Evolutionary conservation across 2,888 invertebrate species (phyloP).

Genomic region (Apeira syringaria): DNA sequence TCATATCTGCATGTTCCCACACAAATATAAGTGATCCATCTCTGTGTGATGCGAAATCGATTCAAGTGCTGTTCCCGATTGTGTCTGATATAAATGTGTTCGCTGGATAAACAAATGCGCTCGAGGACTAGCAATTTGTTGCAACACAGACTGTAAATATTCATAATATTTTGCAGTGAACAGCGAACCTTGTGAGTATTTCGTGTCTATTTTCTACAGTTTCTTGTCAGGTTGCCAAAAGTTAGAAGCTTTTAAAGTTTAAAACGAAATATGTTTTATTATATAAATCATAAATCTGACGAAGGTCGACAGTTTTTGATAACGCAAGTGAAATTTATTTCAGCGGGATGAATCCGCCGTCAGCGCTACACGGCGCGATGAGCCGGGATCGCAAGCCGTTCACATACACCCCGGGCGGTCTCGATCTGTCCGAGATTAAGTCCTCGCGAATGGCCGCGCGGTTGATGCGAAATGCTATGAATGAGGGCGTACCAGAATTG

Average conservation of each 20-base stretch:
- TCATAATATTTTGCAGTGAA: conserved; percentile 49
- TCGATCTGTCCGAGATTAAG: conserved; percentile 95
- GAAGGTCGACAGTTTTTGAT: conserved; percentile 31
- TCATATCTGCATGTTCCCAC: conserved; percentile 72
- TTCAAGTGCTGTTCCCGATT: conserved; percentile 48
- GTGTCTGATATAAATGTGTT: conserved; percentile 53
- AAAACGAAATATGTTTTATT: conserved; percentile 43
- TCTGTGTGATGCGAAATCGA: conserved; percentile 65
- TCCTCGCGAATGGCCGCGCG: conserved; percentile 95
- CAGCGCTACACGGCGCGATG: conserved; percentile 94
- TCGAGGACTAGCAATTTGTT: conserved; percentile 30
- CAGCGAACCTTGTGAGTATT: conserved; percentile 69
- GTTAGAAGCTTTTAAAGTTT: conserved; percentile 44
- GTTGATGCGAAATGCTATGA: conserved; percentile 80
- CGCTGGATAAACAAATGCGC: conserved; percentile 51
- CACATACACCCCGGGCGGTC: conserved; percentile 96
- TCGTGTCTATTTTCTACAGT: conserved; percentile 64
- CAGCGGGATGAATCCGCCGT: conserved; percentile 88
- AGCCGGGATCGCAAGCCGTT: conserved; percentile 97
- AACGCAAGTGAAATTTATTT: conserved; percentile 55
- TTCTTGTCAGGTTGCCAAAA: conserved; percentile 77
- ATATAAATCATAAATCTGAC: conserved; percentile 43
- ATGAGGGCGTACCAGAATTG: conserved; percentile 88
- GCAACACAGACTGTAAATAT: conserved; percentile 59
- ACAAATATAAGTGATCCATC: conserved; percentile 67